Evolutionary conservation across 2,113 vertebrate species (phyloP).

Genomic region (Cyanocitta stelleri): DNA sequence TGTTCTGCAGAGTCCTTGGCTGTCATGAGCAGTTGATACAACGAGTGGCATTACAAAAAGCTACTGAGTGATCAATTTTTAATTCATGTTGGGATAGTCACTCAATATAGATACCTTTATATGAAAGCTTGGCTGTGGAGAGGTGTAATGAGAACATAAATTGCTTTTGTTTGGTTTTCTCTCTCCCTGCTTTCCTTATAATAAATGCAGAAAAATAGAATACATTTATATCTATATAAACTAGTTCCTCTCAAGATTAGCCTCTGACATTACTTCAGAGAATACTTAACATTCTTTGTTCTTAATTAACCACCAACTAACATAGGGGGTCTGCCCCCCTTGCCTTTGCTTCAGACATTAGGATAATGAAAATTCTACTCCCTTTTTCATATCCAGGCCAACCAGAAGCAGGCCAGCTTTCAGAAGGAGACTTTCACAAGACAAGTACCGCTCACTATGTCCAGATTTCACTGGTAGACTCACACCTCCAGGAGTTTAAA

Average conservation of each 20-base stretch:
- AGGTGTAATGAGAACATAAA: neutral
- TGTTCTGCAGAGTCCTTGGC: neutral
- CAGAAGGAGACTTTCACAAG: neutral
- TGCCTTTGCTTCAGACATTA: neutral
- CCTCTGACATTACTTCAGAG: neutral
- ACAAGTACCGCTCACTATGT: neutral
- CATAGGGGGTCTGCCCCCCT: neutral
- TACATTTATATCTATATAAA: no score
- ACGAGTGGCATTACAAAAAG: neutral
- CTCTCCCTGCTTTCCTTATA: neutral
- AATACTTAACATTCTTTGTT: neutral
- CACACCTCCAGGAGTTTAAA: neutral
- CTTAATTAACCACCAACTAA: neutral
- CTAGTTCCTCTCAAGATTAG: neutral
- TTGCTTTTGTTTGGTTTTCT: neutral
- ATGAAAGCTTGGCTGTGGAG: neutral
- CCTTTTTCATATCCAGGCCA: conserved; percentile 44
- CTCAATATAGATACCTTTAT: neutral
- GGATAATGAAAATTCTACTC: neutral
- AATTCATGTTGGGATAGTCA: neutral
- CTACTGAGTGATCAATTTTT: neutral
- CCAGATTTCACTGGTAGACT: neutral
- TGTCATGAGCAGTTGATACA: neutral
- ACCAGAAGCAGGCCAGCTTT: neutral
- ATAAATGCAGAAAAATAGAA: neutral